Percentiles rank a stretch among this genome's conserved stretches.
Evolutionary conservation across 2,113 vertebrate genomes (phyloP).

Genomic region (Australoheros scitulus): DNA sequence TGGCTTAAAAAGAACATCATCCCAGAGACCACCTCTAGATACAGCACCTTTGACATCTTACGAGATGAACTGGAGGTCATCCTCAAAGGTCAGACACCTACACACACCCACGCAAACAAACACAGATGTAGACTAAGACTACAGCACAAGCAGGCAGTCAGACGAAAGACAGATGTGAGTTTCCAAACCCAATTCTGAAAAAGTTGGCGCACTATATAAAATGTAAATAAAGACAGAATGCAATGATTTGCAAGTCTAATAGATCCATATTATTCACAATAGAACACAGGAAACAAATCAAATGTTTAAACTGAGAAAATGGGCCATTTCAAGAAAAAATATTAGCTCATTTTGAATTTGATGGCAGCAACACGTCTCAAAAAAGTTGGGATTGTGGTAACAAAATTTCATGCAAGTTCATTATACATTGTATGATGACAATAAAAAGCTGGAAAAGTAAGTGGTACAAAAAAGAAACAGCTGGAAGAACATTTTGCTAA

Average conservation of each 20-base stretch:
- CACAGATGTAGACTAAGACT: neutral
- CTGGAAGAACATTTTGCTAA: neutral
- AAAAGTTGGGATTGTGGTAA: neutral
- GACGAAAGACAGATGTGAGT: neutral
- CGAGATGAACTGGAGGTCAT: constrained; percentile 91
- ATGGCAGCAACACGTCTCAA: neutral
- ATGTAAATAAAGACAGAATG: neutral
- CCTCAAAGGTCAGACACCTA: constrained; percentile 86
- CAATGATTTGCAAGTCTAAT: neutral
- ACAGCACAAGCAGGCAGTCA: neutral
- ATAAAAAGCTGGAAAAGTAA: neutral
- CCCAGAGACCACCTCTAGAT: constrained; percentile 92
- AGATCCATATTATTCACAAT: neutral
- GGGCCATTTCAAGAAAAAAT: neutral
- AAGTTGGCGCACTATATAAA: neutral
- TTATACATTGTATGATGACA: too few relatives aligned
- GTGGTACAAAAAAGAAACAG: neutral
- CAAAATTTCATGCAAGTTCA: too few relatives aligned
- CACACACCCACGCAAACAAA: neutral
- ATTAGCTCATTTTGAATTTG: neutral
- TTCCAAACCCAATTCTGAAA: neutral
- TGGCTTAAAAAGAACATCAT: constrained; percentile 95
- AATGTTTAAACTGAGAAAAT: neutral
- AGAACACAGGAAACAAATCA: neutral
- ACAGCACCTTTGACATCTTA: constrained; percentile 95